A percentile compares a stretch with the other conserved stretches of the same genome.
Conservation (phyloP, 2,113 vertebrate species). For the Cyanoliseus patagonus region DNA sequence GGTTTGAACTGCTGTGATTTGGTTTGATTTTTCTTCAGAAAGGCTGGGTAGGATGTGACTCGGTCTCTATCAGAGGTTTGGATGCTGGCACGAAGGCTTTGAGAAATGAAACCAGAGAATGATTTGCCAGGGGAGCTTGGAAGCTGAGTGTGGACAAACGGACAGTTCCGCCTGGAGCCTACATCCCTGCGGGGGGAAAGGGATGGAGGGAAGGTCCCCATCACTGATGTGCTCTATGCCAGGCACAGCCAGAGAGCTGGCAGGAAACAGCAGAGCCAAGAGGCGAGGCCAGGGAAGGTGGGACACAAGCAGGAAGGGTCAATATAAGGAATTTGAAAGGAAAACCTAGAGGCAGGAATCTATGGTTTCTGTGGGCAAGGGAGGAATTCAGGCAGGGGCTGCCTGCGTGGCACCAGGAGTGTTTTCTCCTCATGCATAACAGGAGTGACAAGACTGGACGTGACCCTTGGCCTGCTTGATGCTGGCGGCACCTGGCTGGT, state of each 20-base stretch:
- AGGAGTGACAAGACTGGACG: not conserved
- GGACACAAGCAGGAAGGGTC: not conserved
- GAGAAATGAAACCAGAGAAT: not conserved
- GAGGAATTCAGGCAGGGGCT: not conserved
- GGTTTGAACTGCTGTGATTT: rapidly evolving
- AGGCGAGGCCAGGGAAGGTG: not conserved
- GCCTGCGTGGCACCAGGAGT: not conserved
- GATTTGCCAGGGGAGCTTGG: not conserved
- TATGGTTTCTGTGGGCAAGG: not conserved
- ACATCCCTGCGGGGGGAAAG: not conserved
- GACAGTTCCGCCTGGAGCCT: not conserved
- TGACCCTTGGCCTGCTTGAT: not conserved
- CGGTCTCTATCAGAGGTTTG: not conserved
- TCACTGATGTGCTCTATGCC: rapidly evolving
- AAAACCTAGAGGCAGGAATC: not conserved
- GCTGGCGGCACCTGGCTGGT: not conserved
- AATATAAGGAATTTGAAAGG: not conserved
- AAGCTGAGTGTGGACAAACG: rapidly evolving
- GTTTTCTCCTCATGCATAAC: not conserved
- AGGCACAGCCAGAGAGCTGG: not conserved
- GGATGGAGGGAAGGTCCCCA: not conserved
- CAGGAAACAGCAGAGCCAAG: not conserved
- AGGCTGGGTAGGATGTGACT: not conserved
- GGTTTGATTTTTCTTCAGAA: not conserved
- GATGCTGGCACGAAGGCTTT: not conserved